Evolutionary conservation across 2,888 invertebrate genomes (phyloP).

Genomic region (Spisula solida): DNA sequence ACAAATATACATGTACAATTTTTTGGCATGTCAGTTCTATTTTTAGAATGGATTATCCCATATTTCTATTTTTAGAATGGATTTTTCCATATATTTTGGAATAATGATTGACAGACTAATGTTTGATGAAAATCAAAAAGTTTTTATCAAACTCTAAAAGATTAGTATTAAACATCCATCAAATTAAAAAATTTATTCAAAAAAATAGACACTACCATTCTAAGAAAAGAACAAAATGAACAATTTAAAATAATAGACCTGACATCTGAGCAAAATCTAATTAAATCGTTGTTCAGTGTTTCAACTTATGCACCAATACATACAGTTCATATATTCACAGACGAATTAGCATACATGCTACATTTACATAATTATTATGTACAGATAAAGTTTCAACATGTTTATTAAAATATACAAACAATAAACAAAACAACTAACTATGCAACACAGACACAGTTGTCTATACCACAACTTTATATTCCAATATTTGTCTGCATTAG

Average conservation of each 20-base stretch:
- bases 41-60: too few relatives aligned
- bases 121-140: too few relatives aligned
- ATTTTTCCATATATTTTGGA: too few relatives aligned
- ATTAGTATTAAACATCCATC: too few relatives aligned
- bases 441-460: neutral
- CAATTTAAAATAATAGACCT: too few relatives aligned
- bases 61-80: too few relatives aligned
- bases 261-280: neutral
- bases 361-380: neutral
- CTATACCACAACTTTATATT: slow-evolving; percentile 10
- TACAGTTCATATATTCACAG: neutral
- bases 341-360: neutral
- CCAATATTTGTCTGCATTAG: neutral
- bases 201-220: too few relatives aligned
- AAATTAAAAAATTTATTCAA: too few relatives aligned
- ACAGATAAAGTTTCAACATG: slow-evolving; percentile 4
- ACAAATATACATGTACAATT: neutral
- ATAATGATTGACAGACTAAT: too few relatives aligned
- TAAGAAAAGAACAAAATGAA: too few relatives aligned
- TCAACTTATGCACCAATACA: neutral
- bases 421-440: slow-evolving; percentile 5
- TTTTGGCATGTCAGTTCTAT: too few relatives aligned
- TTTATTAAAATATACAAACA: slow-evolving; percentile 17
- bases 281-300: neutral
- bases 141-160: too few relatives aligned